phyloP scores from a whole-genome alignment of 2,797 vertebrate species.

The Graptemys geographica region DNA sequence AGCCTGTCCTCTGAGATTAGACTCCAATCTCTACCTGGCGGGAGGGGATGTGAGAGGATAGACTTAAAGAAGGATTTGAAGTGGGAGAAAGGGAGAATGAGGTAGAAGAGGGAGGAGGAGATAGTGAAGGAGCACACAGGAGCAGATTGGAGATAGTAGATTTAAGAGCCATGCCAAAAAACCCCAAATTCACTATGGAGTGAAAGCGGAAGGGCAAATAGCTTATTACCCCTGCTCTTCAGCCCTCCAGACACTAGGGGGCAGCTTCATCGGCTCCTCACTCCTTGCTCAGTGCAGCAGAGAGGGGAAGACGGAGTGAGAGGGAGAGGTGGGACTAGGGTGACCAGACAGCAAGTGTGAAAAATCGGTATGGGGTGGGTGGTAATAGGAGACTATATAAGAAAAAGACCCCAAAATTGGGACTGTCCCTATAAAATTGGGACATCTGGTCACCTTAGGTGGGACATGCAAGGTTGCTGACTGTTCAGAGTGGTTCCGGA shows the following conservation, averaged over 20 bases:
- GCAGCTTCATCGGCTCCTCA: background rate
- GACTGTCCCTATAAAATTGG: too few relatives aligned
- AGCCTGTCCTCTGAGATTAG: conserved; percentile 59
- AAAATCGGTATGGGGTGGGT: too few relatives aligned
- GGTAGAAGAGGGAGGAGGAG: conserved; percentile 53
- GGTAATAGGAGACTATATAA: too few relatives aligned
- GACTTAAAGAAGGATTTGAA: conserved; percentile 66
- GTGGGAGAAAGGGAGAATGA: conserved; percentile 45
- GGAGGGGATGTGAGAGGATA: conserved; percentile 27
- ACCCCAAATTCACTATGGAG: conserved; percentile 35
- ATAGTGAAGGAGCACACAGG: conserved; percentile 36
- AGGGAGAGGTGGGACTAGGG: background rate
- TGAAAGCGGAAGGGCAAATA: conserved; percentile 49
- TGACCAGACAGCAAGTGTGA: too few relatives aligned
- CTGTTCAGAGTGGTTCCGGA: background rate
- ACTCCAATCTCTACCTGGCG: conserved; percentile 47
- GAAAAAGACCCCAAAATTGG: too few relatives aligned
- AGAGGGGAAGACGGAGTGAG: background rate
- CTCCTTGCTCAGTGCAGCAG: background rate
- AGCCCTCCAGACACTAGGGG: conserved; percentile 28
- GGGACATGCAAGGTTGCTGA: background rate
- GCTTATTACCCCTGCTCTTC: conserved; percentile 36
- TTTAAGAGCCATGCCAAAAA: conserved; percentile 41
- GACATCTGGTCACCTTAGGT: background rate
- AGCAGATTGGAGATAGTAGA: conserved; percentile 61